These are phyloP conservation scores for Desmophyllum pertusum DNA, from an alignment of 92 coral and sea anemone genomes.

Conservation along the genomic window DNA sequence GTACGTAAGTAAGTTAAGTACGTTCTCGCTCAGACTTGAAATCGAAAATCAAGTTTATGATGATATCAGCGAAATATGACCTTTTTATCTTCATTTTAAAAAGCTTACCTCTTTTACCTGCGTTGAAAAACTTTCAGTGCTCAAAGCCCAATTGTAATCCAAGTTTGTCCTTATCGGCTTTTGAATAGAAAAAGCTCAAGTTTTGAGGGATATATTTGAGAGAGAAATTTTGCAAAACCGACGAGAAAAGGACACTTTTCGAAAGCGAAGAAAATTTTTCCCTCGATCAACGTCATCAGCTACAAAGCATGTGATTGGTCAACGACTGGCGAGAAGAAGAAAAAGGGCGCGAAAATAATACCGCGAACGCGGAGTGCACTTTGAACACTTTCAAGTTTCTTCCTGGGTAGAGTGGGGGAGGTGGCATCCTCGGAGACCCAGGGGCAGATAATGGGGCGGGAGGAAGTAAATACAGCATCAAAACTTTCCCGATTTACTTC, in stretches of 20 bases:
- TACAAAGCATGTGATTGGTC: not conserved
- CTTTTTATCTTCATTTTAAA: not conserved
- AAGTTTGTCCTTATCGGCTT: not conserved
- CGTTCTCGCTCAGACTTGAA: too few species aligned
- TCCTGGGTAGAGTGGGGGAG: not conserved
- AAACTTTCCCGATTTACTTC: too few species aligned
- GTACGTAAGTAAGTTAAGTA: too few species aligned
- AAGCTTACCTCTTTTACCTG: not conserved
- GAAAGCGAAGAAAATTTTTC: not conserved
- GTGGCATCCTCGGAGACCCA: too few species aligned
- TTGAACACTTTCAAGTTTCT: not conserved
- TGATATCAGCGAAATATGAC: too few species aligned
- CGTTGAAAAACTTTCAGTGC: not conserved
- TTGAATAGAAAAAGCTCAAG: not conserved
- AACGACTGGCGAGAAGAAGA: not conserved
- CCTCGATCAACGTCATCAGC: conserved; percentile 6
- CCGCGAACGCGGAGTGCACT: not conserved
- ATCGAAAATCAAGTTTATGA: too few species aligned
- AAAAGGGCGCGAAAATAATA: conserved; percentile 10
- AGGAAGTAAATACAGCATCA: too few species aligned
- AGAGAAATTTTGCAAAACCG: not conserved
- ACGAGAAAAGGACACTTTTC: not conserved
- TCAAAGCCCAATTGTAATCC: not conserved
- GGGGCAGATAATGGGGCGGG: too few species aligned
- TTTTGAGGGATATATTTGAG: not conserved